These are phyloP conservation scores for Fissipunctia ypsillon DNA, from an alignment of 2,888 invertebrate species.

Conservation along the genomic window DNA sequence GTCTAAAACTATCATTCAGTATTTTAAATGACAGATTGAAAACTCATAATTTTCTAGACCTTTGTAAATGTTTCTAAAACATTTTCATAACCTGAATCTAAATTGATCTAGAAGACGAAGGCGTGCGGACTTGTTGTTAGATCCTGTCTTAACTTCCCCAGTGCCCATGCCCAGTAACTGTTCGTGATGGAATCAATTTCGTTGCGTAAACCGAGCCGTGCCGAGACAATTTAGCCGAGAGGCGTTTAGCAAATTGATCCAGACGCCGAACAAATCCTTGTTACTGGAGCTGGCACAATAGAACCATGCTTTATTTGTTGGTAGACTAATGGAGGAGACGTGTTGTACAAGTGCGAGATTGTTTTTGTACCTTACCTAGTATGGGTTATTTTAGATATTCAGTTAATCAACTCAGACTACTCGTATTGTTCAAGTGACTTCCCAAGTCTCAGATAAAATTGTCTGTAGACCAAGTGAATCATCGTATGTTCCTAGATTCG, in stretches of 20 bases:
- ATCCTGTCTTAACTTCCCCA: constrained; percentile 3
- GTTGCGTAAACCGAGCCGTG: constrained; percentile 63
- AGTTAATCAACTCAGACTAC: too few relatives aligned
- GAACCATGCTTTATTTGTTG: constrained; percentile 39
- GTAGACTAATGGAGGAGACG: constrained; percentile 30
- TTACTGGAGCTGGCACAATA: constrained; percentile 37
- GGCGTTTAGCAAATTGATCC: constrained; percentile 63
- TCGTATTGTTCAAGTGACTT: too few relatives aligned
- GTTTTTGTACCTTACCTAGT: constrained; percentile 5
- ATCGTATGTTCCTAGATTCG: neutral
- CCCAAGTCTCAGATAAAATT: neutral
- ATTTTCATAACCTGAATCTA: neutral
- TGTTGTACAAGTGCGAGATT: constrained; percentile 13
- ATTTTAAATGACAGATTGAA: neutral
- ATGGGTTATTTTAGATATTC: neutral
- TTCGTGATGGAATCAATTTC: constrained; percentile 63
- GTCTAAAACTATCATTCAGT: neutral
- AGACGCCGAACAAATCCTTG: constrained; percentile 50
- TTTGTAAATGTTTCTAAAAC: neutral
- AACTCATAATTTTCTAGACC: neutral
- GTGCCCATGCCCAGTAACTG: neutral
- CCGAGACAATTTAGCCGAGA: constrained; percentile 61
- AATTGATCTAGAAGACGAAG: constrained; percentile 14
- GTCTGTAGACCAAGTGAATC: neutral
- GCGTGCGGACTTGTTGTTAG: constrained; percentile 26